Conservation (phyloP, 2,888 invertebrate species). For the Protonemura montana region DNA sequence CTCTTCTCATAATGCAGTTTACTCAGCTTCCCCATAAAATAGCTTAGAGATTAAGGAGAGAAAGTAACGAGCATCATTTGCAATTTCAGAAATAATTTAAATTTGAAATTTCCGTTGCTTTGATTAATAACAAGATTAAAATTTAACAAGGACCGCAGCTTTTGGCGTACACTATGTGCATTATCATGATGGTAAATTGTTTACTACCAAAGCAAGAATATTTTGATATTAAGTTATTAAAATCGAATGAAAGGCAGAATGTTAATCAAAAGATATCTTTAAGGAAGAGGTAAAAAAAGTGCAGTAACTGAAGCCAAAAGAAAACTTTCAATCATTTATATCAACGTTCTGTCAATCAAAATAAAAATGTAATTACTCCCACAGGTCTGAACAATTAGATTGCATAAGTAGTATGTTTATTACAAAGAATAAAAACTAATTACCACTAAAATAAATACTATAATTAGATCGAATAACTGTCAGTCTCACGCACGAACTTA, state of each 20-base stretch:
- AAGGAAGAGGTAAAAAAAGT: background rate
- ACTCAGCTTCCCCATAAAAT: background rate
- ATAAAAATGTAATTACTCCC: background rate
- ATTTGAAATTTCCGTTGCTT: background rate
- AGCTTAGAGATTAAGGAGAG: background rate
- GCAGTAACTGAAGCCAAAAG: background rate
- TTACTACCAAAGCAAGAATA: background rate
- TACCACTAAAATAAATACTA: background rate
- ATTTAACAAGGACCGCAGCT: background rate
- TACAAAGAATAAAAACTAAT: background rate
- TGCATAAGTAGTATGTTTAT: background rate
- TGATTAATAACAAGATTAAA: slow-evolving; percentile 4
- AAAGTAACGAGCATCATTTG: background rate
- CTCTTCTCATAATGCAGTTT: background rate
- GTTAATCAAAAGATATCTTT: background rate
- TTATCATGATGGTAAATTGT: background rate
- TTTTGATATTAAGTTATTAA: background rate
- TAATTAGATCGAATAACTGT: background rate
- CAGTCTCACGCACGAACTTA: background rate
- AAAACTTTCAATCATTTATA: background rate
- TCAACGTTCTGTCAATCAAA: background rate
- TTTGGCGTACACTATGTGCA: background rate
- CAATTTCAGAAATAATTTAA: background rate
- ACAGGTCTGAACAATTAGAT: background rate
- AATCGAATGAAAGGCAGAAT: background rate